Conservation (phyloP, 2,797 vertebrate species). For the Oryzias dopingdopingensis region DNA sequence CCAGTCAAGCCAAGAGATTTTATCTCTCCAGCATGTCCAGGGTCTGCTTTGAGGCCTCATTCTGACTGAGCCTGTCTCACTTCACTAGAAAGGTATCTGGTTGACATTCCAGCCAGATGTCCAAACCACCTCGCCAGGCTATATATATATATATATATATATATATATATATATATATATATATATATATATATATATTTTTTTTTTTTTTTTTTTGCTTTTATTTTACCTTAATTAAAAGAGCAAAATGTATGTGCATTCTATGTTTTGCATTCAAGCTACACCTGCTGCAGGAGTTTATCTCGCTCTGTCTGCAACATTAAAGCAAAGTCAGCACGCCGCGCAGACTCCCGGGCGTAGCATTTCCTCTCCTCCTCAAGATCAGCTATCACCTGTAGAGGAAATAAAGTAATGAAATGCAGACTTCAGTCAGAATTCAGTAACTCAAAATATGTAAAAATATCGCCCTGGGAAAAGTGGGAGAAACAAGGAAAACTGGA, state of each 20-base stretch:
- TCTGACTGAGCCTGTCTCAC: too few relatives aligned
- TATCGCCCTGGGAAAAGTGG: background rate
- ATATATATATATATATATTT: too few relatives aligned
- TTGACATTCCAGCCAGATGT: too few relatives aligned
- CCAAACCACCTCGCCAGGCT: background rate
- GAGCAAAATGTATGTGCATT: background rate
- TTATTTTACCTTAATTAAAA: background rate
- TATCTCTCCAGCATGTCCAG: too few relatives aligned
- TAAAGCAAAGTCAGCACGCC: slow-evolving; percentile 90
- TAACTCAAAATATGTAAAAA: background rate
- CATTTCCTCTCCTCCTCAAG: slow-evolving; percentile 90
- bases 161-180: too few relatives aligned
- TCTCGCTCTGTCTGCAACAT: slow-evolving; percentile 93
- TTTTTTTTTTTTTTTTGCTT: background rate
- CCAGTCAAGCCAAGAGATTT: too few relatives aligned
- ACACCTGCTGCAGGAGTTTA: slow-evolving; percentile 91
- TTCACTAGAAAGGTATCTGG: too few relatives aligned
- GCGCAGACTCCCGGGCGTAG: slow-evolving; percentile 85
- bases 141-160: too few relatives aligned
- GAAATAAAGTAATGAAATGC: slow-evolving; percentile 25
- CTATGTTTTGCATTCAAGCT: background rate
- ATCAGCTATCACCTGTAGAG: slow-evolving; percentile 89
- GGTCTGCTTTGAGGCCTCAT: too few relatives aligned
- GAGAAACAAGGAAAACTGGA: too few relatives aligned
- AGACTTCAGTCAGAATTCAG: background rate